These are phyloP conservation scores for Actinia tenebrosa DNA, from an alignment of 64 coral and sea anemone species.

Conservation along the genomic window DNA sequence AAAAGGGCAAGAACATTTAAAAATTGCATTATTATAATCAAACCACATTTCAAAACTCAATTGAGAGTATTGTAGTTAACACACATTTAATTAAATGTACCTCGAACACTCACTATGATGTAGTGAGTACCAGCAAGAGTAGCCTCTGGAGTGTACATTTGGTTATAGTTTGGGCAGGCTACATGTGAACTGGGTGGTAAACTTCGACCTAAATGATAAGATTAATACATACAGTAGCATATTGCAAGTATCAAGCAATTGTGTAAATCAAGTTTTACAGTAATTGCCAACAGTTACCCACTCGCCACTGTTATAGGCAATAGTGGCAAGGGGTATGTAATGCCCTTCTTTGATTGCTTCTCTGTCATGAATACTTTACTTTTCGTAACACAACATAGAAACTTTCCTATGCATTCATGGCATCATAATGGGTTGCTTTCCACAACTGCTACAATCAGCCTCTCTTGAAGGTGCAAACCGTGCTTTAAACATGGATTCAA, in stretches of 20 bases:
- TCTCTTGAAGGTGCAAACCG: neutral
- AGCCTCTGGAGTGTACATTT: neutral
- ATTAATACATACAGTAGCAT: neutral
- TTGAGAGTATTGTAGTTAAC: no score
- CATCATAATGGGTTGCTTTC: neutral
- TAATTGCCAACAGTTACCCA: conserved; percentile 22
- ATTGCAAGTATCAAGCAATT: neutral
- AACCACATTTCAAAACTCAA: neutral
- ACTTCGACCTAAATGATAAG: neutral
- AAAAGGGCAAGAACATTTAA: conserved; percentile 6
- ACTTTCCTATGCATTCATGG: neutral
- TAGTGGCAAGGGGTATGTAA: conserved; percentile 13
- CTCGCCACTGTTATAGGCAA: conserved; percentile 5
- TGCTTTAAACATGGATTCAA: neutral
- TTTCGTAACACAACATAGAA: neutral
- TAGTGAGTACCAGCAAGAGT: conserved; percentile 22
- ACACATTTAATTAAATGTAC: neutral
- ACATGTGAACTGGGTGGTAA: conserved; percentile 18
- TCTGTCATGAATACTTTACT: conserved; percentile 3
- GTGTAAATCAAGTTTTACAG: neutral
- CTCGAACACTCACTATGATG: conserved; percentile 23
- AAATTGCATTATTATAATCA: neutral
- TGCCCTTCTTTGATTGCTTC: conserved; percentile 19
- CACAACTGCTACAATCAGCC: neutral
- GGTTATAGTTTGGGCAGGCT: conserved; percentile 14